A percentile compares a stretch with the other conserved stretches of the same genome.
Evolutionary conservation across 2,888 invertebrate species (phyloP).

Genomic region (Tiphia femorata): DNA sequence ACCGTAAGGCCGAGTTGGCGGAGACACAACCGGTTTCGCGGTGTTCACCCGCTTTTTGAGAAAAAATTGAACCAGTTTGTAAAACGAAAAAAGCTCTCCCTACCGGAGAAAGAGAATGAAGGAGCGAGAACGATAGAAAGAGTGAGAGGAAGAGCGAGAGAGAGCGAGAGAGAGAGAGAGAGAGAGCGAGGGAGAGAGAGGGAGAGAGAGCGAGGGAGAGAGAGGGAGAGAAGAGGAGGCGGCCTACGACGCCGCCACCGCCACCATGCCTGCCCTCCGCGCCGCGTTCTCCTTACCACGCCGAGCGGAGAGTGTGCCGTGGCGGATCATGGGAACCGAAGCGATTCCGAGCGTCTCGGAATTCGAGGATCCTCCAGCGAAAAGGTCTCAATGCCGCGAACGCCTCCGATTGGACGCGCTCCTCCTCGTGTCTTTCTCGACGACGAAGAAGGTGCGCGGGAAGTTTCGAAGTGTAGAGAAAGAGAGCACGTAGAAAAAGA

Average conservation of each 20-base stretch:
- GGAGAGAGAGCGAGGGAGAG: too few species aligned
- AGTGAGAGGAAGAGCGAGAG: background rate
- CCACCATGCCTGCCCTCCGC: constrained; percentile 28
- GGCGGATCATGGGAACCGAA: constrained; percentile 52
- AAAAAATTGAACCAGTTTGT: constrained; percentile 70
- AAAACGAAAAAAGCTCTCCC: constrained; percentile 67
- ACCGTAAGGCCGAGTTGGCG: constrained; percentile 41
- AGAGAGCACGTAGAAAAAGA: too few species aligned
- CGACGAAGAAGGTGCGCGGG: background rate
- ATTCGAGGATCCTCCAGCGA: constrained; percentile 47
- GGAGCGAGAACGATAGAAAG: background rate
- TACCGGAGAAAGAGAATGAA: constrained; percentile 19
- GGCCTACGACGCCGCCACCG: constrained; percentile 9
- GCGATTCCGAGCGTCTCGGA: constrained; percentile 51
- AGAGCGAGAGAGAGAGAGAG: background rate
- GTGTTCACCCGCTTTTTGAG: constrained; percentile 67
- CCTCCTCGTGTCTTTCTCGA: background rate
- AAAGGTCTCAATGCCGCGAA: constrained; percentile 33
- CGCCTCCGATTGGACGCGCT: background rate
- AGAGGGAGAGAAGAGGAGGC: background rate
- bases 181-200: background rate
- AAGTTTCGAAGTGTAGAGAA: background rate
- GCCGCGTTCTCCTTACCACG: constrained; percentile 28
- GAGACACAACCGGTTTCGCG: constrained; percentile 63
- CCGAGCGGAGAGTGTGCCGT: constrained; percentile 17